Percentiles rank a stretch among this genome's conserved stretches.
These are phyloP conservation scores for Drosophila tropicalis DNA, from an alignment of 1,140 invertebrate genomes.

Conservation along the genomic window DNA sequence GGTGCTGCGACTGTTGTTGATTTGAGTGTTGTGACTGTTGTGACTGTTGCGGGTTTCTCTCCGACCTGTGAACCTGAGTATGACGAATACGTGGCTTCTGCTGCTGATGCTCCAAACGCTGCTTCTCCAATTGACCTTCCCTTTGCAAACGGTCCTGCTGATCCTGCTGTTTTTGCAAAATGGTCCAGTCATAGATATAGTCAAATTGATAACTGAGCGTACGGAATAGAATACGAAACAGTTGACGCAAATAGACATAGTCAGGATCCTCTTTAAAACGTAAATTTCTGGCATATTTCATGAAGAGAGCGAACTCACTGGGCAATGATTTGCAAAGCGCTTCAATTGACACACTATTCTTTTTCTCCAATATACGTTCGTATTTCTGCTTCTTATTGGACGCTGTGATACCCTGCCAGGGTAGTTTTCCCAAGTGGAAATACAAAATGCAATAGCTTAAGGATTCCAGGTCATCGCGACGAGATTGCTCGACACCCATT, in stretches of 20 bases:
- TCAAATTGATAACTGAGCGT: slow-evolving; percentile 98
- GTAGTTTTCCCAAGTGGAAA: slow-evolving; percentile 96
- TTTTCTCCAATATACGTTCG: slow-evolving; percentile 98
- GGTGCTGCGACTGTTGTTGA: not conserved
- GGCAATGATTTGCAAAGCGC: slow-evolving; percentile 94
- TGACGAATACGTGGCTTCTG: not conserved
- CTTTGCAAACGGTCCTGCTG: slow-evolving; percentile 44
- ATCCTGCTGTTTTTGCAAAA: slow-evolving; percentile 85
- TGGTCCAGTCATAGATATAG: slow-evolving; percentile 99
- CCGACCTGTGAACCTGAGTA: not conserved
- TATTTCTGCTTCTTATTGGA: slow-evolving; percentile 99
- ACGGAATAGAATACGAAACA: slow-evolving; percentile 98
- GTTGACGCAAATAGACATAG: slow-evolving; percentile 96
- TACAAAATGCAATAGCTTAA: slow-evolving; percentile 99
- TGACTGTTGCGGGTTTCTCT: not conserved
- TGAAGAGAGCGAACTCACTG: slow-evolving; percentile 96
- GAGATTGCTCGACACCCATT: slow-evolving; percentile 92
- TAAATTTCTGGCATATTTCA: slow-evolving; percentile 97
- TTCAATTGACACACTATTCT: slow-evolving; percentile 97
- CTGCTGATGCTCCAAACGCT: not conserved
- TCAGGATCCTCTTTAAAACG: slow-evolving; percentile 98
- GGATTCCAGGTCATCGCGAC: slow-evolving; percentile 96
- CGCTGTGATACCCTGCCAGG: slow-evolving; percentile 98
- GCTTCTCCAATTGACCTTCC: slow-evolving; percentile 31
- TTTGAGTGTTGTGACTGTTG: not conserved